Evolutionary conservation across 1,140 invertebrate species (phyloP).

Genomic region (Drosophila guanche): DNA sequence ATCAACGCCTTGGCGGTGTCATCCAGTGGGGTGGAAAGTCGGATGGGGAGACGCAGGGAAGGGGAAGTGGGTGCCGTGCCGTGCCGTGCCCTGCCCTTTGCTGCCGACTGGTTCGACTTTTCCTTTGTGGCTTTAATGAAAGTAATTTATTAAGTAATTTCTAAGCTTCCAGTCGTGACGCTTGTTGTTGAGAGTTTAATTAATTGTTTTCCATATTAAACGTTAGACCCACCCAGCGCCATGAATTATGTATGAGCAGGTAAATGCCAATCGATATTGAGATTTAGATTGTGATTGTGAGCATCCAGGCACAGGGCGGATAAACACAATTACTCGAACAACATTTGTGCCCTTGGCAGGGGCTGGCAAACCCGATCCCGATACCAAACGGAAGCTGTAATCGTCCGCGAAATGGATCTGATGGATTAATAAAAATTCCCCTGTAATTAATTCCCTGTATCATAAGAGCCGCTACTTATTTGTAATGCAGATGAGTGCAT

Average conservation of each 20-base stretch:
- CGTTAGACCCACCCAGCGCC: constrained; percentile 32
- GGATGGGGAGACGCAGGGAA: background rate
- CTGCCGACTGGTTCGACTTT: constrained; percentile 37
- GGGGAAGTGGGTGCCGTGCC: constrained; percentile 28
- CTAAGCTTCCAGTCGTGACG: constrained; percentile 79
- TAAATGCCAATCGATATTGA: constrained; percentile 54
- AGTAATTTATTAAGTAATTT: constrained; percentile 82
- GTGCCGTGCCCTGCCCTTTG: background rate
- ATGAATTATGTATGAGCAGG: constrained; percentile 70
- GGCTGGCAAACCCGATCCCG: background rate
- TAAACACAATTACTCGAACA: constrained; percentile 16
- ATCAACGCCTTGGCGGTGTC: constrained; percentile 73
- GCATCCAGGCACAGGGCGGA: constrained; percentile 8
- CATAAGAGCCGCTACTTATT: constrained; percentile 25
- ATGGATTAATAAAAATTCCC: constrained; percentile 36
- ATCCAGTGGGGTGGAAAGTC: constrained; percentile 41
- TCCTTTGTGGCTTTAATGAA: constrained; percentile 76
- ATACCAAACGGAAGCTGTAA: constrained; percentile 34
- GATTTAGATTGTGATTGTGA: constrained; percentile 25
- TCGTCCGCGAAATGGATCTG: constrained; percentile 48
- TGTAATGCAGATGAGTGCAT: constrained; percentile 36
- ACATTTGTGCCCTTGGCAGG: constrained; percentile 6
- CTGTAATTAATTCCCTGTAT: constrained; percentile 38
- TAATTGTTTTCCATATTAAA: constrained; percentile 80
- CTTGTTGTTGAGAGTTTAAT: constrained; percentile 75